A percentile compares a stretch with the other conserved stretches of the same genome.
Conservation (phyloP, 2,888 invertebrate species). For the Vanessa cardui region DNA sequence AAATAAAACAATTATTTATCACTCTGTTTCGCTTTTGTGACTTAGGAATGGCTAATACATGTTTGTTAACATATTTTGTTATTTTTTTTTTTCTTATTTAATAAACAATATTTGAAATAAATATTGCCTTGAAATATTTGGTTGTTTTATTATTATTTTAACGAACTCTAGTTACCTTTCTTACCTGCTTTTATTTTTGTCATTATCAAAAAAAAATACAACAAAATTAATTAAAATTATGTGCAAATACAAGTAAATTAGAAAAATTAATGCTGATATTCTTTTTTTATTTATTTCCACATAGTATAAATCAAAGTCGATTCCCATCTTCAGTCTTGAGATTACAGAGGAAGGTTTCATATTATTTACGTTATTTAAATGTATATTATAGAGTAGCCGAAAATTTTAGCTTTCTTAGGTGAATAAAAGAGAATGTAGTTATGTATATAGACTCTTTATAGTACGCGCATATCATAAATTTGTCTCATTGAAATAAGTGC, state of each 20-base stretch:
- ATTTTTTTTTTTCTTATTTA: constrained; percentile 68
- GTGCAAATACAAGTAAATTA: constrained; percentile 4
- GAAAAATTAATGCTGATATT: too few relatives aligned
- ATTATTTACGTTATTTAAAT: too few relatives aligned
- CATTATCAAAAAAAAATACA: neutral
- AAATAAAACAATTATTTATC: constrained; percentile 23
- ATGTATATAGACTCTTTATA: too few relatives aligned
- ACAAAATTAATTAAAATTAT: neutral
- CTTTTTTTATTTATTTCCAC: too few relatives aligned
- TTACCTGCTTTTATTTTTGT: neutral
- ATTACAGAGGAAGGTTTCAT: too few relatives aligned
- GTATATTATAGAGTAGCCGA: too few relatives aligned
- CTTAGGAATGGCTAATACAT: constrained; percentile 72
- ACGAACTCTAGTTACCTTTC: neutral
- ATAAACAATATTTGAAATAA: constrained; percentile 57
- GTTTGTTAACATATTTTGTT: constrained; percentile 80
- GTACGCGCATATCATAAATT: too few relatives aligned
- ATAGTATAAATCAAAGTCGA: too few relatives aligned
- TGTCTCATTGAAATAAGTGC: too few relatives aligned
- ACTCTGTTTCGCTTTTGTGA: constrained; percentile 61
- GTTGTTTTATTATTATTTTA: constrained; percentile 15
- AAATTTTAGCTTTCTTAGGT: too few relatives aligned
- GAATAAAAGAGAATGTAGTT: too few relatives aligned
- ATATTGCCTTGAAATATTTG: constrained; percentile 34
- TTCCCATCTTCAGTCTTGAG: too few relatives aligned